phyloP scores from a whole-genome alignment of 1,140 invertebrate genomes.

The Samia ricini region DNA sequence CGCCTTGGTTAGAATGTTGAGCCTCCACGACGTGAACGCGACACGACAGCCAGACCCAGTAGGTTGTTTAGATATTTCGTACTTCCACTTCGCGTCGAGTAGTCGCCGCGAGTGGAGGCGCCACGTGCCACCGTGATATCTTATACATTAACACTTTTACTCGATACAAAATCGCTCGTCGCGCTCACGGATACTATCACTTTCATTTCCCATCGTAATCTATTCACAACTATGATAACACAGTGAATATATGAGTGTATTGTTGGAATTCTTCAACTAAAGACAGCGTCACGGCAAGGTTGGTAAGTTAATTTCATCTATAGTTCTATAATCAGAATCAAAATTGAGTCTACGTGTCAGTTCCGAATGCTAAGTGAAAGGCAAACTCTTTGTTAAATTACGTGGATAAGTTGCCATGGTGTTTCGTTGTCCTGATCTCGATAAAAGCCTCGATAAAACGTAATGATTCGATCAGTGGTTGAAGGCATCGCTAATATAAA shows the following conservation, averaged over 20 bases:
- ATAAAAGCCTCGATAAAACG: neutral
- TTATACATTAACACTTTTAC: conserved; percentile 19
- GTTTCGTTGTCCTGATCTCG: conserved; percentile 11
- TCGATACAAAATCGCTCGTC: conserved; percentile 34
- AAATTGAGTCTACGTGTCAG: conserved; percentile 69
- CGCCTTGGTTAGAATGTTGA: neutral
- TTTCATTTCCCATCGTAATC: conserved; percentile 50
- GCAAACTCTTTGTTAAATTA: conserved; percentile 69
- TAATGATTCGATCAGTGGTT: neutral
- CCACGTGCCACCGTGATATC: conserved; percentile 24
- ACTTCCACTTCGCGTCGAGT: conserved; percentile 42
- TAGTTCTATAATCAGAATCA: conserved; percentile 33
- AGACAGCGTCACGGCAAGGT: conserved; percentile 50
- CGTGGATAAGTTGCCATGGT: conserved; percentile 37
- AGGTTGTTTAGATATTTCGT: conserved; percentile 9
- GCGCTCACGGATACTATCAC: conserved; percentile 56
- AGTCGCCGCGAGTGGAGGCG: conserved; percentile 51
- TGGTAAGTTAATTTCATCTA: conserved; percentile 43
- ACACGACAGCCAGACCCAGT: conserved; percentile 16
- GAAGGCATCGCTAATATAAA: neutral
- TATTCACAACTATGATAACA: conserved; percentile 50
- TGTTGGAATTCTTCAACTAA: conserved; percentile 28
- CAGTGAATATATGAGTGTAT: conserved; percentile 49
- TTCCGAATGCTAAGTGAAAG: conserved; percentile 71
- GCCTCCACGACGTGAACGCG: conserved; percentile 8